Evolutionary conservation across 53 echinoderm and acorn worm species (phyloP), one percentile per base, ranked within the genome.

Genomic region (Antedon mediterranea): DNA sequence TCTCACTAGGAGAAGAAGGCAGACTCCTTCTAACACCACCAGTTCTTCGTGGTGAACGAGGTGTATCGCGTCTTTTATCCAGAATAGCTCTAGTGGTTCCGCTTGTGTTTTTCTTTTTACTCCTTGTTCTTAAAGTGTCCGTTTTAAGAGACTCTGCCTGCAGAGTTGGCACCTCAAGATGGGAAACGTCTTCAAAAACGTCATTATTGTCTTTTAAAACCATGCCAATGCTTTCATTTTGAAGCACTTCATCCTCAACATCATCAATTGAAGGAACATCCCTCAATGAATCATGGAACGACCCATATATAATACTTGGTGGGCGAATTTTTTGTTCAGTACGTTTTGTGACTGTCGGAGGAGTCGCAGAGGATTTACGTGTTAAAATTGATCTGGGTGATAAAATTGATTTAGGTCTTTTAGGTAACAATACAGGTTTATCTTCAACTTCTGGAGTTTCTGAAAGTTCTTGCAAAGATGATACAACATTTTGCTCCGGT

Each of bases 241-340:
- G 34, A 72, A 13, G 76, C 33, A 77, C 34, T 82, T 26, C 71
- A 34, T 72, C 32, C 13, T 27, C 29, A n/a, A 85, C 77, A 31
- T 82, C 79, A 76, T 89, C 85, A 15, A 89, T 57, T 0, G 77
- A 44, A 20, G 89, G 89, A 18, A 82, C 85, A 76, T 79, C 78
- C 44, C 73, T 82, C 31, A 88, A 88, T 29, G 89, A 88, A 43
- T 88, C 85, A 5, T 85, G 85, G 71, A 89, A 89, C 34, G 89
- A 89, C 9, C 57, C 57, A 57, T 57, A 57, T 18, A 57, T 26
- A 57, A 57, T 57, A 57, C 57, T 57, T 57, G 11, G 57, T 23
- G 57, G 57, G 9, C 57, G 7, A 2, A 7, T 57, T 23, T 57
- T 57, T 15, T 8, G 11, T 23, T 57, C 57, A 18, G 23, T 15